Base-by-base conservation (phyloP, 2,888 invertebrate species). In the Idaea dimidiata region DNA sequence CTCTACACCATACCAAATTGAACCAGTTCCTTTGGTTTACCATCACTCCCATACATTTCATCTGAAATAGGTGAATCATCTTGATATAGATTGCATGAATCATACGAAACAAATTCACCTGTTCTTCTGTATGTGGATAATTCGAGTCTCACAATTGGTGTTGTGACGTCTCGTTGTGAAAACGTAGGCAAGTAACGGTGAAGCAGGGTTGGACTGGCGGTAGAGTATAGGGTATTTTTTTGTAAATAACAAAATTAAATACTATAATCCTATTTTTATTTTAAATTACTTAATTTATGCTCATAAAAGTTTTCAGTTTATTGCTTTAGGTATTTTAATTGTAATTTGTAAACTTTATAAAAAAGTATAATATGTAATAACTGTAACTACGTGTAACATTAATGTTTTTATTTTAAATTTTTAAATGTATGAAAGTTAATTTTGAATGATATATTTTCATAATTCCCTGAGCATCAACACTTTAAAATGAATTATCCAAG, bases 1-100 rank as follows among this genome's bases (percentile, higher is more conserved):
- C 14, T 10, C 43, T 43, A 43, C 43, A 43, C 43, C 65, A 68
- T 62, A 63, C 61, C 62, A 66, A 64, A 62, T 65, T 18, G 16
- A 61, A 54, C 67, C 66, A 61, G 63, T 62, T 71, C 60, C 60
- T 61, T 63, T 66, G 75, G 68, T 65, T 67, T 66, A 65, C 72
- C 43, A 43, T 67, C 72, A 78, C 77, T 78, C 79, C 72, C 72
- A 67, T 72, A 71, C 69, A 76, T 73, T 81, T 80, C 79, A 79
- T 80, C 78, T 82, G 54, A 32, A 58, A 63, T 71, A 78, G 77
- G 69, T 83, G 79, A 83, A 67, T 71, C 73, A 74, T 71, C 61
- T 68, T 64, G 60, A 62, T 66, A 63, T 62, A 62, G 62, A 72
- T 63, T 61, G 63, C 70, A 72, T 81, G 81, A 81, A 62, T 82